phyloP scores from a whole-genome alignment of 2,113 vertebrate genomes.

The Menidia beryllina region DNA sequence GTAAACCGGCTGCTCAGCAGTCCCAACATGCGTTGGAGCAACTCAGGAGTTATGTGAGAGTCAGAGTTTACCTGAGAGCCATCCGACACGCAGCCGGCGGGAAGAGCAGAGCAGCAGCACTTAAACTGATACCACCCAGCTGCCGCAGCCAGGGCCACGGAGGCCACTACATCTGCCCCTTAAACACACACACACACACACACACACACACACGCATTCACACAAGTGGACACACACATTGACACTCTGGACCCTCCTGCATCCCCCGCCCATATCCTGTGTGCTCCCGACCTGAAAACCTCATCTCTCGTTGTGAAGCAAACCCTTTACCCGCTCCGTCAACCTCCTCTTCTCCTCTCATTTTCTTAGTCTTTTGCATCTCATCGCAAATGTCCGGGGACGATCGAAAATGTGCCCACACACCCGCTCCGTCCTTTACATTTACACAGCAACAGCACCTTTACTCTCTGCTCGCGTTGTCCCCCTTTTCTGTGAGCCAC shows the following conservation, averaged over 20 bases:
- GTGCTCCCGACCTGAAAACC: slow-evolving; percentile 39
- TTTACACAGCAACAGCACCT: background rate
- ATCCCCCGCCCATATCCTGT: slow-evolving; percentile 47
- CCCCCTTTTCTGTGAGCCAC: background rate
- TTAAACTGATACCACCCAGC: slow-evolving; percentile 75
- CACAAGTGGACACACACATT: background rate
- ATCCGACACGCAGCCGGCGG: slow-evolving; percentile 33
- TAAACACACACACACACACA: slow-evolving; percentile 6
- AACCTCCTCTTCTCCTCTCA: slow-evolving; percentile 16
- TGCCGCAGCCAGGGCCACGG: slow-evolving; percentile 50
- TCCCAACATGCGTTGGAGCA: background rate
- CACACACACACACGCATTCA: slow-evolving; percentile 6
- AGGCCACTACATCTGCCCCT: slow-evolving; percentile 24
- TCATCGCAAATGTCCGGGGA: too few relatives aligned
- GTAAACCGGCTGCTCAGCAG: too few relatives aligned
- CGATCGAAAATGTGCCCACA: too few relatives aligned
- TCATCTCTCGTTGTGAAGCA: slow-evolving; percentile 42
- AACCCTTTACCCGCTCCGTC: slow-evolving; percentile 30
- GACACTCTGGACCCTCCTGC: background rate
- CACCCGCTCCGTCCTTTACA: background rate
- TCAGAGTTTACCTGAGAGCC: slow-evolving; percentile 71
- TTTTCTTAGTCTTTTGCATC: background rate
- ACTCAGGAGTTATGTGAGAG: background rate
- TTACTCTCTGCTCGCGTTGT: background rate
- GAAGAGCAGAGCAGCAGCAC: slow-evolving; percentile 26